Base-by-base conservation (phyloP, 1,140 invertebrate species). In the Zaprionus taronus region DNA sequence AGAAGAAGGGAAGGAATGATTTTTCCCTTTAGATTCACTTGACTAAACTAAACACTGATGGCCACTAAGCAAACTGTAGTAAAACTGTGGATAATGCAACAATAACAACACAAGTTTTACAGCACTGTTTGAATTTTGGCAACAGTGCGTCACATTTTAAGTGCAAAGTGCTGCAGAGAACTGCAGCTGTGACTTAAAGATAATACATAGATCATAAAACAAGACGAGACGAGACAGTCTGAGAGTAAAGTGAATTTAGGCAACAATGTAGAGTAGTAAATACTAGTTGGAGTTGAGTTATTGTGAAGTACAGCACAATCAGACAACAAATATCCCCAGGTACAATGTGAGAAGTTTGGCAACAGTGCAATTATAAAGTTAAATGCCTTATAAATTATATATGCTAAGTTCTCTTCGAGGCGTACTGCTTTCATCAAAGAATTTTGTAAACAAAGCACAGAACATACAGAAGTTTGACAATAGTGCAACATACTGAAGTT, bases 211-310 rank as follows among this genome's bases (percentile, higher is more conserved):
- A 49, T 51, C 47, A 24, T 51, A 51, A 51, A 51, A 51, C 20
- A 14, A 51, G 4, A 51, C 3, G 20, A 51, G 20, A 14, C 11
- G 11, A 22, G 20, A 14, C 1, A 6, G 7, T 20, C 4, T 11
- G 47, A 38, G 28, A 20, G 17, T 41, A 7, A 47, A 47, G 2
- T 66, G 57, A 73, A 69, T 49, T 61, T 69, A 36, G 57, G 57
- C 65, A 69, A 62, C 72, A 68, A n/a, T 56, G 70, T 34, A 9
- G 1, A 1, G 12, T 2, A 1, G 22, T 24, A 14, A 24, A 20
- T 51, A 51, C 47, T 51, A 5, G 1, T 22, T 0, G 4, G 5
- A 12, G 11, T 49, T 51, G 12, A 22, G n/a, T 2, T 17, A 47
- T 47, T 47, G 41, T 17, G 1, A 17, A 51, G 11, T 49, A 20